These are phyloP conservation scores for Zelostemma sp. DNA, from an alignment of 1,140 invertebrate genomes.

Conservation along the genomic window DNA sequence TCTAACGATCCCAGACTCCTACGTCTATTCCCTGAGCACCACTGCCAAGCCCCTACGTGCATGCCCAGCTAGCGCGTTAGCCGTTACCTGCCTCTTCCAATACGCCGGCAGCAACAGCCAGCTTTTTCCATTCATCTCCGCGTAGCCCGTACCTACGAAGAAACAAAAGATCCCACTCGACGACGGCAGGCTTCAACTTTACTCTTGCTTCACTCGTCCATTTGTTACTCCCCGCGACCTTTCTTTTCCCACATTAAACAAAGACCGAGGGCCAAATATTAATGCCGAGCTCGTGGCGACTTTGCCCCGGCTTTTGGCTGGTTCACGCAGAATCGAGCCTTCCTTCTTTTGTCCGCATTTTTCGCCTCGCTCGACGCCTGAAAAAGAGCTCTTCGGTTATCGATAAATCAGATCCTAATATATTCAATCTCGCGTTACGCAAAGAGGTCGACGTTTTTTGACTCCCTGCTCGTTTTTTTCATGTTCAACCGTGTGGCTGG, in stretches of 20 bases:
- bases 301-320: no score
- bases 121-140: slow-evolving; percentile 47
- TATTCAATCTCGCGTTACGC: no score
- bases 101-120: slow-evolving; percentile 13
- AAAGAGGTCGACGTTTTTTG: no score
- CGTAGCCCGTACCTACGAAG: slow-evolving; percentile 31
- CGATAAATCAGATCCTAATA: no score
- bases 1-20: slow-evolving; percentile 11
- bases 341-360: no score
- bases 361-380: no score
- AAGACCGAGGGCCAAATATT: not conserved
- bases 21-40: slow-evolving; percentile 17
- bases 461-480: no score
- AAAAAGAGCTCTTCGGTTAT: no score
- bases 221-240: slow-evolving; percentile 12
- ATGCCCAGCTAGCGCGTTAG: slow-evolving; percentile 15
- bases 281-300: no score
- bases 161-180: slow-evolving; percentile 38
- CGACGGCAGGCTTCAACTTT: slow-evolving; percentile 14
- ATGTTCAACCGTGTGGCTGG: no score
- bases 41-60: slow-evolving; percentile 31
- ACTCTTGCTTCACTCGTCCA: slow-evolving; percentile 42
- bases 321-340: no score
- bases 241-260: slow-evolving; percentile 4
- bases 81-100: slow-evolving; percentile 25